Percentiles rank a stretch among this genome's conserved stretches.
Evolutionary conservation across 37 sponge, comb jelly and placozoan genomes (phyloP).

Genomic region (Agelas oroides): DNA sequence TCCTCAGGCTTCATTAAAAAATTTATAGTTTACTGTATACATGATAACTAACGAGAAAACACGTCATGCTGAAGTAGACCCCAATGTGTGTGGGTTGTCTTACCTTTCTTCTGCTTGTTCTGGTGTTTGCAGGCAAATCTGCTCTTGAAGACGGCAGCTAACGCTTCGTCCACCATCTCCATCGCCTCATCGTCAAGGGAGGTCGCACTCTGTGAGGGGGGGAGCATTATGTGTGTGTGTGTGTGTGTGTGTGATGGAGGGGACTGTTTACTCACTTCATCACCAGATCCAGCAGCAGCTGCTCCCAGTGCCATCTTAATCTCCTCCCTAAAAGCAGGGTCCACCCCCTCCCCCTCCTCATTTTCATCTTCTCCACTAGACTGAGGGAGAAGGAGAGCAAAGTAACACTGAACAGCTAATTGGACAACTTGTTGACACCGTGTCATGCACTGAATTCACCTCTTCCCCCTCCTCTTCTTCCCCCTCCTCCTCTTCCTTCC

Average conservation of each 20-base stretch:
- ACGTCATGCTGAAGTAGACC: too few species aligned
- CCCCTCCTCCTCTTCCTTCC: not conserved
- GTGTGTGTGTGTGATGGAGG: not conserved
- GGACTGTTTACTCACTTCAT: slow-evolving; percentile 30
- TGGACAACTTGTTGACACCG: too few species aligned
- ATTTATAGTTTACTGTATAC: too few species aligned
- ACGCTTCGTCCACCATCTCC: slow-evolving; percentile 65
- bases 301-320: slow-evolving; percentile 67
- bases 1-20: too few species aligned
- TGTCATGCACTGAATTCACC: too few species aligned
- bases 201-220: slow-evolving; percentile 9
- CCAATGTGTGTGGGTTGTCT: too few species aligned
- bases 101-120: slow-evolving; percentile 67
- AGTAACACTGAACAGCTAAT: too few species aligned
- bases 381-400: too few species aligned
- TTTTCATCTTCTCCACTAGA: not conserved
- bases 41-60: too few species aligned
- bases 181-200: slow-evolving; percentile 77
- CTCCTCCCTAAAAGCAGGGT: slow-evolving; percentile 57
- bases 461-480: not conserved
- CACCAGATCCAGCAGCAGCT: slow-evolving; percentile 46
- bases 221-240: not conserved
- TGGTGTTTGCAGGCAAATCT: slow-evolving; percentile 11
- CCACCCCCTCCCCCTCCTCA: slow-evolving; percentile 28
- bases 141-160: slow-evolving; percentile 61